Evolutionary conservation across 2,888 invertebrate genomes (phyloP).

Genomic region (Dendrolimus houi): DNA sequence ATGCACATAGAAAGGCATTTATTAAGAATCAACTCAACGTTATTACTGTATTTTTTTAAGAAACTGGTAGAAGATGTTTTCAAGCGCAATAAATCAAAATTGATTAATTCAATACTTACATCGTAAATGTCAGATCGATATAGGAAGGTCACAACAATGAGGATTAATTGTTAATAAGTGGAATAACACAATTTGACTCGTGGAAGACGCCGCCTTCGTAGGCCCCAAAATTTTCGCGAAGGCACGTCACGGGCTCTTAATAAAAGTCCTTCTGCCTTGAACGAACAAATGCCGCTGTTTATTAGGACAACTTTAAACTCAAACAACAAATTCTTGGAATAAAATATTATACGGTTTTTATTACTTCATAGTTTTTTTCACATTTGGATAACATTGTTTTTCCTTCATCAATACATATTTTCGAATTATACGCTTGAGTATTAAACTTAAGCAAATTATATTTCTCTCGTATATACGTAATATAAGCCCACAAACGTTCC

Average conservation of each 20-base stretch:
- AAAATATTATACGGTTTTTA: background rate
- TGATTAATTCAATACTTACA: background rate
- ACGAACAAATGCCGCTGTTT: conserved; percentile 33
- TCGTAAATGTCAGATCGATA: conserved; percentile 27
- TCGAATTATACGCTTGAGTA: too few relatives aligned
- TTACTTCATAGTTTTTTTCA: background rate
- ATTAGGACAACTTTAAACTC: conserved; percentile 23
- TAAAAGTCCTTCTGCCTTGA: conserved; percentile 27
- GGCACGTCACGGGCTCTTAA: conserved; percentile 48
- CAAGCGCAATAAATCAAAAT: background rate
- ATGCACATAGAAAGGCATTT: too few relatives aligned
- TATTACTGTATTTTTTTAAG: too few relatives aligned
- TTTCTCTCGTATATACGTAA: too few relatives aligned
- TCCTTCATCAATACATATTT: too few relatives aligned
- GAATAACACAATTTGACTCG: conserved; percentile 34
- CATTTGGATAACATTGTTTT: too few relatives aligned
- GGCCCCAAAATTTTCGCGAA: conserved; percentile 45
- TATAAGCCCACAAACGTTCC: too few relatives aligned
- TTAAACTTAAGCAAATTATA: too few relatives aligned
- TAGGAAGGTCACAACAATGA: conserved; percentile 22
- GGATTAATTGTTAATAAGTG: conserved; percentile 39
- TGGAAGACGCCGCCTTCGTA: conserved; percentile 30
- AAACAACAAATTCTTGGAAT: background rate
- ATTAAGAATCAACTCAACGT: too few relatives aligned
- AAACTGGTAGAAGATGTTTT: too few relatives aligned